Conservation (phyloP, 2,797 vertebrate species). For the Mastacembelus armatus region DNA sequence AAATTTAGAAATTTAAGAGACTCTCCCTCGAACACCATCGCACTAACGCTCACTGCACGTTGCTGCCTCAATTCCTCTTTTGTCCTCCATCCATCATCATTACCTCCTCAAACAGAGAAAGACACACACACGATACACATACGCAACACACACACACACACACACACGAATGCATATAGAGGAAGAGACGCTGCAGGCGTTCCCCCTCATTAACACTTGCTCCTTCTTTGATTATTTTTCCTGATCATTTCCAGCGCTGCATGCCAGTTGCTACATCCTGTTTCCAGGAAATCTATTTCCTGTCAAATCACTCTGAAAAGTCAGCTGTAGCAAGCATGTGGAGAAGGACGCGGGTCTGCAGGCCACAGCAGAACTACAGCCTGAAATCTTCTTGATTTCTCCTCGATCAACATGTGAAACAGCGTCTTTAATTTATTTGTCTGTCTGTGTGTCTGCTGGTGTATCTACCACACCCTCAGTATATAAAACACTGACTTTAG, state of each 20-base stretch:
- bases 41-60: constrained; percentile 43
- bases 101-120: constrained; percentile 56
- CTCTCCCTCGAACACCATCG: constrained; percentile 39
- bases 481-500: background rate
- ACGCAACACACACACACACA: constrained; percentile 45
- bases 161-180: constrained; percentile 54
- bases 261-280: constrained; percentile 70
- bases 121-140: constrained; percentile 42
- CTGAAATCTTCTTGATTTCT: constrained; percentile 34
- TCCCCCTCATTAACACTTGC: constrained; percentile 76
- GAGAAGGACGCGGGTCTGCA: constrained; percentile 15
- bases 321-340: constrained; percentile 58
- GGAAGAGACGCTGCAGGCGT: constrained; percentile 66
- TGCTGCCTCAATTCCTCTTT: constrained; percentile 62
- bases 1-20: constrained; percentile 45
- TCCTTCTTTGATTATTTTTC: constrained; percentile 78
- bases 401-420: constrained; percentile 27
- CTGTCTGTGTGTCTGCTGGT: background rate
- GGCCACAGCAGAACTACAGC: constrained; percentile 13
- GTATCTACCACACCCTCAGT: background rate
- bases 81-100: constrained; percentile 72
- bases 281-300: constrained; percentile 74
- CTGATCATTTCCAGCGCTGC: constrained; percentile 72
- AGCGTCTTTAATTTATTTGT: background rate
- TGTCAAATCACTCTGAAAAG: constrained; percentile 52